phyloP scores from a whole-genome alignment of 2,888 invertebrate species.

The Andrena camellia region DNA sequence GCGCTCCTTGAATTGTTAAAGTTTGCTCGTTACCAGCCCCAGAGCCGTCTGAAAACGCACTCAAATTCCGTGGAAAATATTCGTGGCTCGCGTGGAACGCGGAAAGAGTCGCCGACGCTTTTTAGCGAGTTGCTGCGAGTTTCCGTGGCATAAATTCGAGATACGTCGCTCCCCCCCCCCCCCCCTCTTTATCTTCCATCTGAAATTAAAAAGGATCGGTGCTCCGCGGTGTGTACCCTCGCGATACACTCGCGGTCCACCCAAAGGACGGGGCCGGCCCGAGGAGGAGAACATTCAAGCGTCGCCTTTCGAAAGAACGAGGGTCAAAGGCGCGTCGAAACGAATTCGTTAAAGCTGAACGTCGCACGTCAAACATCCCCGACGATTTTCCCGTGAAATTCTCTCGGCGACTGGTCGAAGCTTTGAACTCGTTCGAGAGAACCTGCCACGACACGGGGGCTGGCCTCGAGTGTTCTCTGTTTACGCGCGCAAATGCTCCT shows the following conservation, averaged over 20 bases:
- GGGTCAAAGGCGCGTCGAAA: constrained; percentile 27
- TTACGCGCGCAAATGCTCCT: constrained; percentile 64
- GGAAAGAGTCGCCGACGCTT: not conserved
- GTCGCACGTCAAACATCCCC: not conserved
- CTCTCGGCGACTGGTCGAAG: not conserved
- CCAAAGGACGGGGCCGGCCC: not conserved
- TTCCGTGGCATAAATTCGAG: constrained; percentile 17
- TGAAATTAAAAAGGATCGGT: constrained; percentile 24
- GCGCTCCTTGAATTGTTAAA: constrained; percentile 24
- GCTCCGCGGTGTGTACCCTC: constrained; percentile 1
- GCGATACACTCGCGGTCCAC: not conserved
- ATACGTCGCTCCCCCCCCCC: not conserved
- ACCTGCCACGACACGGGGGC: constrained; percentile 1
- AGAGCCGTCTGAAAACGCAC: constrained; percentile 12
- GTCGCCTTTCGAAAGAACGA: not conserved
- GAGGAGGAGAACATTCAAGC: constrained; percentile 2
- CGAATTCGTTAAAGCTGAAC: constrained; percentile 1
- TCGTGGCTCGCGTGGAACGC: not conserved
- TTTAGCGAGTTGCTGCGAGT: not conserved
- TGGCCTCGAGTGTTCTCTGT: constrained; percentile 49
- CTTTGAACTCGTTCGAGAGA: constrained; percentile 41
- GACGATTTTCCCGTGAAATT: not conserved
- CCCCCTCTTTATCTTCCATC: not conserved
- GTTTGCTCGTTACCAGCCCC: constrained; percentile 44
- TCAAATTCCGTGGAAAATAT: constrained; percentile 40